Base-by-base conservation (phyloP, 1,140 invertebrate genomes). In the Drosophila santomea region DNA sequence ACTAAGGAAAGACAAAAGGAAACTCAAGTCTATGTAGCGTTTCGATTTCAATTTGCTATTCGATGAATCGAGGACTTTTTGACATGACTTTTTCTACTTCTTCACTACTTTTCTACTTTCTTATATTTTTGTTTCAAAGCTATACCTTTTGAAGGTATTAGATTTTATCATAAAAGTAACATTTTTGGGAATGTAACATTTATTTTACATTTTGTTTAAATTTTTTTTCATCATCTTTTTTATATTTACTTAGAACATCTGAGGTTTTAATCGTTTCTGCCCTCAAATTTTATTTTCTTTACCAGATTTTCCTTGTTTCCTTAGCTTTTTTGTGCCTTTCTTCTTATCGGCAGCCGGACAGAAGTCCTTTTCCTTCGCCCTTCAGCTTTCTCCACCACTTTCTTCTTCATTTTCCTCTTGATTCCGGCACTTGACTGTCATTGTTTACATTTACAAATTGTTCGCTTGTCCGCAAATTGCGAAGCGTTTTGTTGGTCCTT, bases 401-500 rank as follows among this genome's bases (percentile, higher is more conserved):
- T 14, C 39, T 61, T 59, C 60, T 62, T 44, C 54, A 32, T 45
- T 68, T 69, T 59, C 50, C 57, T 54, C 44, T 62, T 64, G 51
- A 51, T 66, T 71, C 62, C 71, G 85, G 74, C 82, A 86, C 83
- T 86, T 86, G 82, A 86, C 84, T 88, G 76, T 89, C 84, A 89
- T 88, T 88, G 84, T 88, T 88, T 88, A 89, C 84, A 88, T 88
- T 88, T 88, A 88, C 84, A 88, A 88, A 88, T 88, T 88, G 84
- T 78, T 89, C 84, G 84, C 84, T 88, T 88, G 84, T 88, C 84
- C 84, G 77, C 84, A 88, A 88, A 88, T 89, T 88, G 84, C 77
- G 64, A 57, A 72, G 63, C 66, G 58, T 71, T 77, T 67, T 63
- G 74, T 55, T 72, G 50, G 75, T 63, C 60, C 67, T 71, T 71